A percentile compares a stretch with the other conserved stretches of the same genome.
Conservation (phyloP, 2,888 invertebrate species). For the Labia minor region DNA sequence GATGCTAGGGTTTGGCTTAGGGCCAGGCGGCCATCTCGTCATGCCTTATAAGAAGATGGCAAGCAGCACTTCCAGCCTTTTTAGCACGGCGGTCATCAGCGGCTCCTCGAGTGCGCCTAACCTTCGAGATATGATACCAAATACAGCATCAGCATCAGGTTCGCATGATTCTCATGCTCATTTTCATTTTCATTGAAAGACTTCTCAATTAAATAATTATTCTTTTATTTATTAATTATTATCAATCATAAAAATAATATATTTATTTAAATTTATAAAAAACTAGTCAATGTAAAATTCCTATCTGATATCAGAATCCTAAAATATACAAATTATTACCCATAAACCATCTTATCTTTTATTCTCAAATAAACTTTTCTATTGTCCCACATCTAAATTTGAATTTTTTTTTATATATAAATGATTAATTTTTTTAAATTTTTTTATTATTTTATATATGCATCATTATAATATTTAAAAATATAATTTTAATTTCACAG, state of each 20-base stretch:
- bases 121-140: constrained; percentile 76
- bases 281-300: too few relatives aligned
- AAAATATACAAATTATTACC: too few relatives aligned
- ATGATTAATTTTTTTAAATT: not conserved
- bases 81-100: constrained; percentile 92
- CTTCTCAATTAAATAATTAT: too few relatives aligned
- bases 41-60: constrained; percentile 45
- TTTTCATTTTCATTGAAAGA: too few relatives aligned
- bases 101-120: constrained; percentile 89
- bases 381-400: not conserved
- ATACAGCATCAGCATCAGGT: constrained; percentile 61
- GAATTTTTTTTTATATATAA: not conserved
- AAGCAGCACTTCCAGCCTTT: constrained; percentile 69
- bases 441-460: too few relatives aligned
- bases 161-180: not conserved
- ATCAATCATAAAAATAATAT: not conserved
- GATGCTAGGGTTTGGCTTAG: constrained; percentile 62
- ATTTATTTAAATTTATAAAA: too few relatives aligned
- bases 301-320: too few relatives aligned
- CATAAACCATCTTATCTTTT: too few relatives aligned
- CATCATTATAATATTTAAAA: too few relatives aligned
- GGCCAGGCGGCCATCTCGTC: constrained; percentile 23
- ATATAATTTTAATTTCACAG: constrained; percentile 38
- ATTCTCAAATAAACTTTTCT: too few relatives aligned
- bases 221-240: too few relatives aligned